Base-by-base conservation (phyloP, 1,140 invertebrate genomes). In the Delia radicum region DNA sequence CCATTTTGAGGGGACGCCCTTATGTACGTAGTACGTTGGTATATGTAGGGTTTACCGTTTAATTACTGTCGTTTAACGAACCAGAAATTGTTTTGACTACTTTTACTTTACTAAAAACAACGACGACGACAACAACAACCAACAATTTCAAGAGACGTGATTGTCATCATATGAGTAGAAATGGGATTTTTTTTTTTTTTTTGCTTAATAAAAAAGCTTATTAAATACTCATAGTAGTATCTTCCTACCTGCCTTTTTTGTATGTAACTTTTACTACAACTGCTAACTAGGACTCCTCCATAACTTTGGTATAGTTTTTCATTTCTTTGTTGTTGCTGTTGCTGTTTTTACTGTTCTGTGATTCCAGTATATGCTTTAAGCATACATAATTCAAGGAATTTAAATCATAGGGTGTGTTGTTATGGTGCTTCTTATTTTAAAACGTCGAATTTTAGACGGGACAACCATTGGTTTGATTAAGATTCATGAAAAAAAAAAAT, bases 321-420 rank as follows among this genome's bases (percentile, higher is more conserved):
- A 7, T 28, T 21, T 65, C 15, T 15, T 15, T 31, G 1, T 31
- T 4, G 28, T 28, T 65, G 13, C 8, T 29, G 15, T 31, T n/a
- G 26, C 28, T 65, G 26, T 10, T 72, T 75, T 75, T 63, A 37
- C 74, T 77, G 37, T 46, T n/a, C n/a, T n/a, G n/a, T 31, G 26
- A 63, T 67, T 37, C 33, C 73, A 67, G 13, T 31, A n/a, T n/a
- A 31, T 29, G 63, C 29, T 31, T 15, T 27, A 18, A 61, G 62
- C 77, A 74, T 75, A 76, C 77, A 78, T 74, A 78, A 74, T 77
- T 73, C 69, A 74, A 67, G 28, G 48, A 73, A 29, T 48, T 62
- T 28, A 62, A 37, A 31, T 72, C 26, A 28, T 61, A 8, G 74
- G 26, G 67, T 63, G 33, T n/a, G 37, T 79, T 81, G 79, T 82